These are phyloP conservation scores for Sebastes taczanowskii DNA, from an alignment of 2,797 vertebrate genomes.

Conservation along the genomic window DNA sequence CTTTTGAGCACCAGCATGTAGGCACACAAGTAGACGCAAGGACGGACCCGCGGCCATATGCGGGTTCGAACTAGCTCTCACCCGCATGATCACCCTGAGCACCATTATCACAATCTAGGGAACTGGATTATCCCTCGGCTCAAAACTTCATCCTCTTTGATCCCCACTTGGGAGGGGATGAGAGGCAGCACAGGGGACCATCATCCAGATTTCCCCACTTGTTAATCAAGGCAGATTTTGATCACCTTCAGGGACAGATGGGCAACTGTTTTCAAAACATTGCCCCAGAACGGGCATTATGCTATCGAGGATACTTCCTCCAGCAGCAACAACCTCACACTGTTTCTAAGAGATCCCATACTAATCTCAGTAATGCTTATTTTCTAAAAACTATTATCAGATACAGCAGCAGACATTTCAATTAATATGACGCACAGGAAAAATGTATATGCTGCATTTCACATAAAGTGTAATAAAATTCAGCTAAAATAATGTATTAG, in stretches of 20 bases:
- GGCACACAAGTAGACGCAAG: conserved; percentile 19
- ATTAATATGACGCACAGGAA: neutral
- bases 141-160: conserved; percentile 78
- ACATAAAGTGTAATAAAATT: neutral
- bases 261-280: conserved; percentile 69
- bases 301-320: conserved; percentile 29
- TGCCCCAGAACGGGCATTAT: conserved; percentile 10
- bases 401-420: conserved; percentile 5
- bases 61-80: conserved; percentile 44
- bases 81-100: conserved; percentile 70
- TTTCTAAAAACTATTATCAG: conserved; percentile 1
- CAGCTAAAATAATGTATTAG: neutral
- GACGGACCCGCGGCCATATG: conserved; percentile 6
- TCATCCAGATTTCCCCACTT: conserved; percentile 65
- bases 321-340: neutral
- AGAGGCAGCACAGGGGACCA: conserved; percentile 60
- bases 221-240: conserved; percentile 80
- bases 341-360: neutral
- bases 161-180: conserved; percentile 71
- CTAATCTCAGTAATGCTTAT: conserved; percentile 2
- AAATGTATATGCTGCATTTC: neutral
- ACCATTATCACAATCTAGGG: conserved; percentile 82
- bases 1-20: conserved; percentile 31
- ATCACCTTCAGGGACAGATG: conserved; percentile 82
- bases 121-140: conserved; percentile 80